Conservation (phyloP, 30 jellyfish, hydroid and myxozoan species). For the Sanderia malayensis region DNA sequence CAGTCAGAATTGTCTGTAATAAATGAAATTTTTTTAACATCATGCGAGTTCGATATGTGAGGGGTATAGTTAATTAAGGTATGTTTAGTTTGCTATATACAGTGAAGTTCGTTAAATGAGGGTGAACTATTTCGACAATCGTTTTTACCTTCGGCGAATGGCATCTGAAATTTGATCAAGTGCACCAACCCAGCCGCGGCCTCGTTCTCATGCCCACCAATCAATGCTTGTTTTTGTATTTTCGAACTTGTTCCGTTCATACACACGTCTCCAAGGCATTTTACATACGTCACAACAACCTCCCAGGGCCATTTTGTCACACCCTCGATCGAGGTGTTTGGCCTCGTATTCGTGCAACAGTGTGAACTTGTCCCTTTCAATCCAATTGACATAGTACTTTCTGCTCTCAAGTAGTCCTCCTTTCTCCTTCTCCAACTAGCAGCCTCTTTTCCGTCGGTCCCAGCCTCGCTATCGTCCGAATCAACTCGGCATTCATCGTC, state of each 20-base stretch:
- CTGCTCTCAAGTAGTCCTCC: constrained; percentile 15
- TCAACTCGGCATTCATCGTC: not conserved
- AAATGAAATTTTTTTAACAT: too few species aligned
- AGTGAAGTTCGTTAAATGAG: too few species aligned
- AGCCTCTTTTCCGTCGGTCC: not conserved
- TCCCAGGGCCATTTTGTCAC: constrained; percentile 63
- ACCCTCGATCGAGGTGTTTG: constrained; percentile 25
- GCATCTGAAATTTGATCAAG: constrained; percentile 32
- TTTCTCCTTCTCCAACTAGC: not conserved
- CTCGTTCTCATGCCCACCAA: constrained; percentile 33
- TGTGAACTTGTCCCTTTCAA: not conserved
- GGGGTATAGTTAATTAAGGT: too few species aligned
- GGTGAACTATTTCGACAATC: too few species aligned
- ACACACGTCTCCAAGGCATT: constrained; percentile 43
- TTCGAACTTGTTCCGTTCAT: constrained; percentile 33
- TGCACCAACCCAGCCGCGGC: constrained; percentile 40
- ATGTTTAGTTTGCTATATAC: too few species aligned
- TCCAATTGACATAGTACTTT: constrained; percentile 21
- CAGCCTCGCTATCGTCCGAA: constrained; percentile 45
- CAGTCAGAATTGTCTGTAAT: constrained; percentile 37
- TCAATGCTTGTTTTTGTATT: constrained; percentile 42
- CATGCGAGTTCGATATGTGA: too few species aligned
- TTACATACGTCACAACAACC: constrained; percentile 38
- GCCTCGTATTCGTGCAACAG: constrained; percentile 28
- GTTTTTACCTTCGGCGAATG: too few species aligned